Conservation (phyloP, 2,797 vertebrate species). For the Lindbergichthys nudifrons region DNA sequence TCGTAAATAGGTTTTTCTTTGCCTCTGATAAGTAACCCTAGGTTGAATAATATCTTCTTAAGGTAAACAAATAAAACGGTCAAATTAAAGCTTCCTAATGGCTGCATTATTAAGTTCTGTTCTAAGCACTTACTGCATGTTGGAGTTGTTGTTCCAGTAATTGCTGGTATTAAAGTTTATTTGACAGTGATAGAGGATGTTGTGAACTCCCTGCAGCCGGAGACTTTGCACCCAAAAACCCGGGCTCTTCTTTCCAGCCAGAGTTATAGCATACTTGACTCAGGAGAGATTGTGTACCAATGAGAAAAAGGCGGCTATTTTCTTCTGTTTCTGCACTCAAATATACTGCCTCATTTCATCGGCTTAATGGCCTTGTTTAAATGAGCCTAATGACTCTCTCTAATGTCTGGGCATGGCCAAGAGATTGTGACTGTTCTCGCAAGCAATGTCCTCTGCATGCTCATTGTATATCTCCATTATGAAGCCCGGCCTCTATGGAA, state of each 20-base stretch:
- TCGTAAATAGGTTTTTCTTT: neutral
- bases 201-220: constrained; percentile 37
- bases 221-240: constrained; percentile 50
- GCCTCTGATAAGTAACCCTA: constrained; percentile 10
- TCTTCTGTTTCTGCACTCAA: constrained; percentile 69
- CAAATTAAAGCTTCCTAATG: constrained; percentile 51
- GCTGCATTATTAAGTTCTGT: constrained; percentile 35
- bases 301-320: constrained; percentile 64
- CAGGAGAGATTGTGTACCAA: constrained; percentile 49
- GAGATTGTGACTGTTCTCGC: constrained; percentile 77
- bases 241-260: constrained; percentile 31
- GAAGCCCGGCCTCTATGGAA: constrained; percentile 62
- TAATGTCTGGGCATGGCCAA: constrained; percentile 79
- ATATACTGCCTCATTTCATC: constrained; percentile 84
- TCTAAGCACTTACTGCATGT: constrained; percentile 27
- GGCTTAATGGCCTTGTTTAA: constrained; percentile 85
- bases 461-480: constrained; percentile 80
- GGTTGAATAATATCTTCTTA: constrained; percentile 25
- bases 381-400: constrained; percentile 84
- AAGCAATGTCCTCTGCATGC: constrained; percentile 71
- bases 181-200: constrained; percentile 45
- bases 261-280: constrained; percentile 71
- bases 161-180: constrained; percentile 41
- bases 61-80: constrained; percentile 3
- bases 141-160: constrained; percentile 30